Evolutionary conservation across 2,888 invertebrate genomes (phyloP), one percentile per base, ranked within the genome.

Genomic region (Drosophila demipolita): DNA sequence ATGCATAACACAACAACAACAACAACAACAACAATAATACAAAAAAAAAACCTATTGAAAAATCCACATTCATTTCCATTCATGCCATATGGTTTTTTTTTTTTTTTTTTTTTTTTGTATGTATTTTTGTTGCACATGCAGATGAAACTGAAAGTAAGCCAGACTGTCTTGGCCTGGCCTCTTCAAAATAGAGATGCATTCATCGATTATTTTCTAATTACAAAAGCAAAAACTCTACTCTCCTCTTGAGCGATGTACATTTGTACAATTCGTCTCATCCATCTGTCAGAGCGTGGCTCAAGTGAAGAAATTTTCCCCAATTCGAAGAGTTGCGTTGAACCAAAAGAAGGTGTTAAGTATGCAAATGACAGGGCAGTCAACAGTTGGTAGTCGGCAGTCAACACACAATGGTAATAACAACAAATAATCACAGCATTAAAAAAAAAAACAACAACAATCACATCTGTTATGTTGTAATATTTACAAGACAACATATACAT

Each of bases 121-220:
- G 49, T 36, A 38, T 55, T 55, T 40, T n/a, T 29, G 40, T 29
- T 66, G 66, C 78, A 67, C 69, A 81, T 82, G 79, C 82, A 82
- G 79, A 80, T 86, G 85, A 85, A 85, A 85, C 89, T 72, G 70
- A 70, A 70, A 70, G 70, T 72, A 42, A 54, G 72, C 42, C 40
- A 29, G 54, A 52, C 29, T 6, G 45, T 33, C 35, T 15, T 45
- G 26, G 17, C 54, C 35, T 52, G 42, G 61, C 54, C 82, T 69
- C 81, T 78, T 78, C 73, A 78, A 78, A 71, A 58, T 29, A 1
- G 66, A 70, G 71, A 67, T 75, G 80, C 85, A 85, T 71, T 57
- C 57, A 26, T 89, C 87, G 81, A 86, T 85, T 86, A 90, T 85
- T 87, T 83, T 83, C 83, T 83, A 83, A 83, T 83, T 87, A 77